These are phyloP conservation scores for Sebastes taczanowskii DNA, from an alignment of 2,797 vertebrate genomes.

Conservation along the genomic window DNA sequence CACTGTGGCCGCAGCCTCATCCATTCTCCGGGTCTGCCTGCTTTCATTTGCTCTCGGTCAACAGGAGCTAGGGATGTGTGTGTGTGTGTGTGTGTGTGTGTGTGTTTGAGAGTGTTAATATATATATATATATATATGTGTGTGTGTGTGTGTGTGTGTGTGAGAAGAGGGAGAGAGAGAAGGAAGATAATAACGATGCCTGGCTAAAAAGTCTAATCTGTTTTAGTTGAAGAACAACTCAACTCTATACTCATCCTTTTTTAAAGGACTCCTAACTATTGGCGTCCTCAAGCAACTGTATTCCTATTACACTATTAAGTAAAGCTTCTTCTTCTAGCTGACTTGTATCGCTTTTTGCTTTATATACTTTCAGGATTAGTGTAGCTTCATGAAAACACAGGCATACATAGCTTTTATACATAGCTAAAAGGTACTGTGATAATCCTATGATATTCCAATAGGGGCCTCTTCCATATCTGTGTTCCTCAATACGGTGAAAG, in stretches of 20 bases:
- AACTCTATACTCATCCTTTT: constrained; percentile 15
- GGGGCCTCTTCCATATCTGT: background rate
- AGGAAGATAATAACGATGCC: constrained; percentile 33
- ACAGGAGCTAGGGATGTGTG: constrained; percentile 40
- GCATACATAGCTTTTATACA: background rate
- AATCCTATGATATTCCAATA: background rate
- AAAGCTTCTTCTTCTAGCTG: constrained; percentile 8
- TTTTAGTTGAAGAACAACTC: constrained; percentile 34
- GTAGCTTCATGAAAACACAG: background rate
- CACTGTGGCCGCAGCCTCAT: constrained; percentile 67
- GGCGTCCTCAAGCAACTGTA: constrained; percentile 5
- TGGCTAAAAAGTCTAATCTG: constrained; percentile 37
- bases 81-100: constrained; percentile 29
- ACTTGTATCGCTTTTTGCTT: background rate
- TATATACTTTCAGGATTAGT: background rate
- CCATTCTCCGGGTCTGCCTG: constrained; percentile 67
- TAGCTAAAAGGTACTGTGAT: background rate
- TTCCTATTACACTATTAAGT: constrained; percentile 14
- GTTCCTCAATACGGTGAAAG: background rate
- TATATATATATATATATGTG: background rate
- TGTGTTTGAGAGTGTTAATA: background rate
- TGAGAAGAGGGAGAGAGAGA: background rate
- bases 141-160: constrained; percentile 1
- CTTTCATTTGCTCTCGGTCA: constrained; percentile 72
- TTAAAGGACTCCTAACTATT: constrained; percentile 16